Evolutionary conservation across 2,113 vertebrate species (phyloP).

Genomic region (Leucosticte australis): DNA sequence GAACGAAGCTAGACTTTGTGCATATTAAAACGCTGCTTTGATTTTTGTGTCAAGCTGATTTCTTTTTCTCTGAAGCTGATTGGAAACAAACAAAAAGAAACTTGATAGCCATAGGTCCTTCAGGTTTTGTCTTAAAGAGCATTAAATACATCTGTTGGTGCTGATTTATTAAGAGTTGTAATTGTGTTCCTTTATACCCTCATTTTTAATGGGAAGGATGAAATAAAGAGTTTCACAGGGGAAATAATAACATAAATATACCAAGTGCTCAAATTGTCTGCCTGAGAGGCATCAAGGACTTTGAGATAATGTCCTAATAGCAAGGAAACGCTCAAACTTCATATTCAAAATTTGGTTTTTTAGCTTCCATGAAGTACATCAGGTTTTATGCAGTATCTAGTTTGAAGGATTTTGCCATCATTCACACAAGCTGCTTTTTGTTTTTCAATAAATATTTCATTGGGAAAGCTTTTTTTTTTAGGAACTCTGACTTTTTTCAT

Average conservation of each 20-base stretch:
- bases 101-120: slow-evolving; percentile 2
- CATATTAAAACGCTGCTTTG: slow-evolving; percentile 39
- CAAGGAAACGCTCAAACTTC: neutral
- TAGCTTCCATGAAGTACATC: neutral
- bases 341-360: neutral
- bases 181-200: slow-evolving; percentile 29
- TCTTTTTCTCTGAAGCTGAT: slow-evolving; percentile 23
- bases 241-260: neutral
- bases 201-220: neutral
- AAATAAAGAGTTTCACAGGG: neutral
- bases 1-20: slow-evolving; percentile 20
- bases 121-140: neutral
- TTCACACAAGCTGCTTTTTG: slow-evolving; percentile 7
- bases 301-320: neutral
- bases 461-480: neutral
- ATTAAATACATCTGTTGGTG: neutral
- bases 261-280: neutral
- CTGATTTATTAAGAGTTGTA: slow-evolving; percentile 10
- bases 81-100: slow-evolving; percentile 13
- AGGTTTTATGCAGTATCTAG: neutral
- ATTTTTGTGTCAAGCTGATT: neutral
- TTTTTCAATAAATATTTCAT: slow-evolving; percentile 49
- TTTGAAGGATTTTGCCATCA: slow-evolving; percentile 25
- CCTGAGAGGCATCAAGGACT: neutral
- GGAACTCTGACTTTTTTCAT: slow-evolving; percentile 23